Evolutionary conservation across 2,113 vertebrate species (phyloP), one percentile per base, ranked within the genome.

Genomic region (Tauraco erythrolophus): DNA sequence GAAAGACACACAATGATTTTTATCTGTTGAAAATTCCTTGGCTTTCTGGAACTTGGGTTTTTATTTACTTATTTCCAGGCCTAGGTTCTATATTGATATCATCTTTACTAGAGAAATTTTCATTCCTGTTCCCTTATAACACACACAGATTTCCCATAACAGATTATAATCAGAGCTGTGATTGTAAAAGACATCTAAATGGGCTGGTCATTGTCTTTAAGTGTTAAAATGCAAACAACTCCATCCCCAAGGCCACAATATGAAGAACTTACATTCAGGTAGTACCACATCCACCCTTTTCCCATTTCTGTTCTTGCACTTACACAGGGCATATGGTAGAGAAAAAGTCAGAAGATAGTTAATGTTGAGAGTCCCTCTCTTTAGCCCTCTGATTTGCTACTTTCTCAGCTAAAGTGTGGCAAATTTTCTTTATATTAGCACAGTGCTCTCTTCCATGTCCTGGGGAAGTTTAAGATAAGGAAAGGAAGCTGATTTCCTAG

Each of bases 321-420:
- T 60, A 35, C 4, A 12, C 2, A 2, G 27, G 30, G 6, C 39
- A 53, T 7, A 35, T 33, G 33, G 61, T 14, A 35, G 74, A 66
- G 82, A 19, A 72, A 78, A 74, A 12, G 17, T 22, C 43, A 89
- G 18, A 69, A 69, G 37, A 54, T 17, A 71, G 45, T 84, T 70
- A n/a, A 62, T 10, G 33, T 0, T 0, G 8, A 60, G 4, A 45
- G 24, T 57, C 9, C 3, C 15, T 30, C 23, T 75, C 31, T 70
- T 39, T 41, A 68, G 6, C 17, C 25, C 19, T 41, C 37, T 37
- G 24, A 43, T n/a, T 17, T 75, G 46, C 9, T 62, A 2, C 24
- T 79, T 84, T 68, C 37, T 75, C 46, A 58, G 46, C 28, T 25
- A 13, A 81, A 78, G 14, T 5, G 9, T n/a, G 15, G 8, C 9